A percentile compares a stretch with the other conserved stretches of the same genome.
Conservation (phyloP, 2,797 vertebrate genomes). For the Eupleurogrammus muticus region DNA sequence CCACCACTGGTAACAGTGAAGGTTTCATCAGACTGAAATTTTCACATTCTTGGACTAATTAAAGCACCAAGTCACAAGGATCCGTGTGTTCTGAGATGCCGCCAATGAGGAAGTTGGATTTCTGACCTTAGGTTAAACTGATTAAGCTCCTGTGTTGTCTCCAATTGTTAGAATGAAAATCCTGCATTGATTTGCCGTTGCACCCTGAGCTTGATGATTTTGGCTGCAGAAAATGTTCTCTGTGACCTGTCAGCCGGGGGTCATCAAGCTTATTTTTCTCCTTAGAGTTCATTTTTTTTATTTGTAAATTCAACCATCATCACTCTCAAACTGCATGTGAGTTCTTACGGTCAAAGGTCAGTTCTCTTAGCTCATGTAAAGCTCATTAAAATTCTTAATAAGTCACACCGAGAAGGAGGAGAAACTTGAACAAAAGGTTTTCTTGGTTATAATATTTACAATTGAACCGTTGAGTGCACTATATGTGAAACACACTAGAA, state of each 20-base stretch:
- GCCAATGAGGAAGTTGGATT: neutral
- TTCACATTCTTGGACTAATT: conserved; percentile 17
- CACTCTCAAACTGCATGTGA: conserved; percentile 30
- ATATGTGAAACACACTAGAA: conserved; percentile 55
- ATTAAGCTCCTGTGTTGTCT: conserved; percentile 8
- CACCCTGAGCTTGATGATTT: conserved; percentile 12
- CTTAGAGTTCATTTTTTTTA: conserved; percentile 39
- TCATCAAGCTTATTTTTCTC: conserved; percentile 7
- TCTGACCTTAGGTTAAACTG: neutral
- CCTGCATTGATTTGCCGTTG: neutral
- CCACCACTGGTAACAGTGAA: conserved; percentile 1
- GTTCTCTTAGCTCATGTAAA: conserved; percentile 31
- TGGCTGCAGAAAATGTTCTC: neutral
- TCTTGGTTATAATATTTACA: conserved; percentile 49
- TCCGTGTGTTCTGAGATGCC: too few species aligned
- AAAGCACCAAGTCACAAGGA: conserved; percentile 15
- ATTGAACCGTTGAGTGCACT: conserved; percentile 59
- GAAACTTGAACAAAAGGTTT: conserved; percentile 38
- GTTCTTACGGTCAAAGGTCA: conserved; percentile 43
- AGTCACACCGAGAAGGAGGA: conserved; percentile 33
- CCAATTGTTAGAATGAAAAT: neutral
- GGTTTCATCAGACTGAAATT: conserved; percentile 17
- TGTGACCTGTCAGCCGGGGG: neutral
- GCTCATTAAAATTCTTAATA: conserved; percentile 29
- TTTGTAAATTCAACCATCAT: conserved; percentile 30